phyloP scores from a whole-genome alignment of 2,113 vertebrate genomes.

The Perca fluviatilis region DNA sequence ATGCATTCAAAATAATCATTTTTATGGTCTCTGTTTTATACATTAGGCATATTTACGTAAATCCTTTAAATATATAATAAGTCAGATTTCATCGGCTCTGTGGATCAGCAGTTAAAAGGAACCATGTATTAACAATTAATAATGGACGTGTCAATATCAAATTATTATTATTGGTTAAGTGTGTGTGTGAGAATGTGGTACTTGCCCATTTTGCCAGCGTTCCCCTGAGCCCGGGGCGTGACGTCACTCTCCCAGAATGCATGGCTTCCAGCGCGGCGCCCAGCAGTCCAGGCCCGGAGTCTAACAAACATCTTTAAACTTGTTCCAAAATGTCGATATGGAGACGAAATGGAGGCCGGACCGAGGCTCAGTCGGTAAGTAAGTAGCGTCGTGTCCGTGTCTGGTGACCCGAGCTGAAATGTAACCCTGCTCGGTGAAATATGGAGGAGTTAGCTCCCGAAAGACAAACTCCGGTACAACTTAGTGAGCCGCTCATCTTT shows the following conservation, averaged over 20 bases:
- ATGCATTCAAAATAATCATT: too few relatives aligned
- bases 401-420: background rate
- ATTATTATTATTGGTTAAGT: too few relatives aligned
- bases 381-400: slow-evolving; percentile 18
- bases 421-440: background rate
- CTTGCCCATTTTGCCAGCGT: background rate
- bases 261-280: slow-evolving; percentile 80
- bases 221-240: slow-evolving; percentile 60
- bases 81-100: background rate
- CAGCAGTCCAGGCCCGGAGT: slow-evolving; percentile 81
- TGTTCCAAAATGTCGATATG: slow-evolving; percentile 55
- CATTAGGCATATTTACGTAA: background rate
- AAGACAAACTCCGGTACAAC: slow-evolving; percentile 71
- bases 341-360: slow-evolving; percentile 40
- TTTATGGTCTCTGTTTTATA: background rate
- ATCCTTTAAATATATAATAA: background rate
- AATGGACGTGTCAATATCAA: background rate
- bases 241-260: slow-evolving; percentile 89
- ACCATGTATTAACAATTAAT: background rate
- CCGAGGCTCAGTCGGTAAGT: slow-evolving; percentile 58
- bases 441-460: slow-evolving; percentile 59
- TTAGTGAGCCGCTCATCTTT: slow-evolving; percentile 67
- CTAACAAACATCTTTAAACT: slow-evolving; percentile 70
- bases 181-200: background rate
- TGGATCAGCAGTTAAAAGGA: background rate